These are phyloP conservation scores for Epinotia ramella DNA, from an alignment of 2,888 invertebrate genomes.

Conservation along the genomic window DNA sequence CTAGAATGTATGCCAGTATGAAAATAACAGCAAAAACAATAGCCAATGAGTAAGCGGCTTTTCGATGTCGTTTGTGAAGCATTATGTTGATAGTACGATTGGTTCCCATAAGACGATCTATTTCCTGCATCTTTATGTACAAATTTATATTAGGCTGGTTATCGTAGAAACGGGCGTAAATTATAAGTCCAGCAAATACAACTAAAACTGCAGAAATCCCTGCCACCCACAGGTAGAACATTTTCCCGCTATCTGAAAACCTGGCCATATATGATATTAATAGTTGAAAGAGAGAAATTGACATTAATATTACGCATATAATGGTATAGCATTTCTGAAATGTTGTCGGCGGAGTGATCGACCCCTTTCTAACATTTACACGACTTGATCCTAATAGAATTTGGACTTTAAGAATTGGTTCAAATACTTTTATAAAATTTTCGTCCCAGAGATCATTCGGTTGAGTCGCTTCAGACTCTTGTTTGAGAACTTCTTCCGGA, in stretches of 20 bases:
- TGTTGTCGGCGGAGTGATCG: conserved; percentile 60
- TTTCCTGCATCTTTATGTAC: conserved; percentile 64
- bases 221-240: conserved; percentile 42
- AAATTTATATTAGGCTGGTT: conserved; percentile 60
- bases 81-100: conserved; percentile 54
- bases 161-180: conserved; percentile 65
- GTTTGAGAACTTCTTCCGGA: conserved; percentile 50
- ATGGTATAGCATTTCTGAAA: conserved; percentile 62
- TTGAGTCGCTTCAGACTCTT: conserved; percentile 51
- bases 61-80: conserved; percentile 50
- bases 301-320: conserved; percentile 44
- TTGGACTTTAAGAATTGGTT: conserved; percentile 57
- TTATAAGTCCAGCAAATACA: conserved; percentile 53
- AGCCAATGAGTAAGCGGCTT: conserved; percentile 48
- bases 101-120: conserved; percentile 65
- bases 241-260: conserved; percentile 24
- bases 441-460: conserved; percentile 66
- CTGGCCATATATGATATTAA: conserved; percentile 5
- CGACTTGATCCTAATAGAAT: conserved; percentile 61
- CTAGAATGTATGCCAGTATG: conserved; percentile 43
- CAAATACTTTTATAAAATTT: conserved; percentile 57
- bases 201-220: conserved; percentile 41
- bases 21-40: conserved; percentile 47
- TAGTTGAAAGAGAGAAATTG: neutral
- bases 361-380: conserved; percentile 60